Percentiles rank a stretch among this genome's conserved stretches.
These are phyloP conservation scores for Tenthredo scrophulariae DNA, from an alignment of 2,888 invertebrate genomes.

Conservation along the genomic window DNA sequence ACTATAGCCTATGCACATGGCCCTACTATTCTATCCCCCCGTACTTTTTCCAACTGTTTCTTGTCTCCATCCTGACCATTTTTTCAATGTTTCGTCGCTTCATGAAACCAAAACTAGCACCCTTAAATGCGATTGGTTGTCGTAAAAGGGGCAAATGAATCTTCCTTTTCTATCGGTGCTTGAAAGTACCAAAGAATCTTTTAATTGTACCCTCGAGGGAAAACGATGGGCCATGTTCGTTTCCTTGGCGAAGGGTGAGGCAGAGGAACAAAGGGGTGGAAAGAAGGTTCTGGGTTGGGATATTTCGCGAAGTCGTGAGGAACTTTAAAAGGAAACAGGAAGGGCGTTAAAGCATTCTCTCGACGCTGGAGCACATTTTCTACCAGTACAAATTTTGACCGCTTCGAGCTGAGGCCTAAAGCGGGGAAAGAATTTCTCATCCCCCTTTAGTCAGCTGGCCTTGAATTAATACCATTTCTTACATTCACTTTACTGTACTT, in stretches of 20 bases:
- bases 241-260: slow-evolving; percentile 21
- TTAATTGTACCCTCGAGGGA: slow-evolving; percentile 50
- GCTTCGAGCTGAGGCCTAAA: slow-evolving; percentile 18
- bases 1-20: background rate
- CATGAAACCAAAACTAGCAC: background rate
- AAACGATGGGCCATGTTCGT: slow-evolving; percentile 49
- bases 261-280: slow-evolving; percentile 9
- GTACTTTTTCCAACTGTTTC: background rate
- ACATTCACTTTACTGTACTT: background rate
- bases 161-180: slow-evolving; percentile 5
- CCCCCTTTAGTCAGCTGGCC: slow-evolving; percentile 2
- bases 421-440: background rate
- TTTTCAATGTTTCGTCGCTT: background rate
- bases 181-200: slow-evolving; percentile 43
- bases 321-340: slow-evolving; percentile 45
- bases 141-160: slow-evolving; percentile 32
- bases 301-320: slow-evolving; percentile 35
- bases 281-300: background rate
- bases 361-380: slow-evolving; percentile 26
- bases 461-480: slow-evolving; percentile 24
- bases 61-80: background rate
- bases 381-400: slow-evolving; percentile 28
- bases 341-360: slow-evolving; percentile 43
- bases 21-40: background rate
- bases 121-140: slow-evolving; percentile 15